Percentiles rank a stretch among this genome's conserved stretches.
phyloP scores from a whole-genome alignment of 2,797 vertebrate species.

The Liasis olivaceus region DNA sequence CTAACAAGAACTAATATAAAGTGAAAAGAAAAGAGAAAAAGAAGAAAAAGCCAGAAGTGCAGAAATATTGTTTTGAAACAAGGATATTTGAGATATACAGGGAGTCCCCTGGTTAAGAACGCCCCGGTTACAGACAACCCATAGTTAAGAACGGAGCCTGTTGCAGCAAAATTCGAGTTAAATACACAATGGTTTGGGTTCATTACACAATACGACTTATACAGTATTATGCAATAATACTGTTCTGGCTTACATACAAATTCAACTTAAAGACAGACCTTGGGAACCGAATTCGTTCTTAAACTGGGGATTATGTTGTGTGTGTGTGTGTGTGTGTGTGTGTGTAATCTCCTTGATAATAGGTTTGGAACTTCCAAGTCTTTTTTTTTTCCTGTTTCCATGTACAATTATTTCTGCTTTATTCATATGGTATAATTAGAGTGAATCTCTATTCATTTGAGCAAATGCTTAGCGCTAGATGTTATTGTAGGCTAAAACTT shows the following conservation, averaged over 20 bases:
- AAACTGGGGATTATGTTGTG: no score
- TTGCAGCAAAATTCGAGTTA: no score
- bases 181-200: no score
- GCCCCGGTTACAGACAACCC: no score
- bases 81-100: neutral
- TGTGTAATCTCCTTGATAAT: neutral
- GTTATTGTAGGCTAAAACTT: neutral
- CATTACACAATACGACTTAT: no score
- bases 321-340: neutral
- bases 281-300: no score
- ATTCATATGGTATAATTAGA: neutral
- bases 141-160: no score
- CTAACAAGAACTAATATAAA: neutral
- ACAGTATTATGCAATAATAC: no score
- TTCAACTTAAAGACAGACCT: no score
- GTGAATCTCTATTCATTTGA: neutral
- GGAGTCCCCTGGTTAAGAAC: no score
- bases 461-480: neutral
- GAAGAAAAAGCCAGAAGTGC: neutral
- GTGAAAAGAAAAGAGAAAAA: neutral
- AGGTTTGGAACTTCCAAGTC: neutral
- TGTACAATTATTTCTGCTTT: neutral
- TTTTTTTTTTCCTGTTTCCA: neutral
- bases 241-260: no score
- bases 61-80: neutral